phyloP scores from a whole-genome alignment of 2,113 vertebrate species.

The cat (Felis catus) region DNA sequence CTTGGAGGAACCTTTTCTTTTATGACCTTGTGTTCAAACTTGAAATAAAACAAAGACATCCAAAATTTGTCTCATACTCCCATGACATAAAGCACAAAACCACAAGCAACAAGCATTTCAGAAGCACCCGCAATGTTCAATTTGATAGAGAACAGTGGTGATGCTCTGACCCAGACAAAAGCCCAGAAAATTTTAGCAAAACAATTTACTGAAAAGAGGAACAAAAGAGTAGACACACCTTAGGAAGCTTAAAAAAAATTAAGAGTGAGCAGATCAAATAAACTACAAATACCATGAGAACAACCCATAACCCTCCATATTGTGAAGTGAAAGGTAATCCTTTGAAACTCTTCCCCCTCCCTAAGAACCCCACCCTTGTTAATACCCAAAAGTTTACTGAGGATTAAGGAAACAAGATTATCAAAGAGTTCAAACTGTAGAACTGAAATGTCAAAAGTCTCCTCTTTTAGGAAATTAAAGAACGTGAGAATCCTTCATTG shows the following conservation, averaged over 20 bases:
- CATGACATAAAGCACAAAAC: conserved; percentile 46
- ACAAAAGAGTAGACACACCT: conserved; percentile 6
- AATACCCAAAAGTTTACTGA: not conserved
- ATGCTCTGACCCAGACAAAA: conserved; percentile 28
- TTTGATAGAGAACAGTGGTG: not conserved
- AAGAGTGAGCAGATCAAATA: not conserved
- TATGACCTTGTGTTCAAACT: conserved; percentile 92
- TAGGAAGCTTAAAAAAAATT: not conserved
- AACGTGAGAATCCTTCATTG: not conserved
- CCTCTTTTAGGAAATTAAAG: not conserved
- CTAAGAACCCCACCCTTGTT: not conserved
- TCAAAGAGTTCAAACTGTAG: not conserved
- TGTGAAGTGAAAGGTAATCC: not conserved
- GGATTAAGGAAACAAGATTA: not conserved
- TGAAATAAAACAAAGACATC: conserved; percentile 75
- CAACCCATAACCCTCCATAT: not conserved
- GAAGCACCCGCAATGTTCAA: conserved; percentile 7
- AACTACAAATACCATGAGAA: not conserved
- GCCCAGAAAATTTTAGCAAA: conserved; percentile 35
- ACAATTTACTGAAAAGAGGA: conserved; percentile 42
- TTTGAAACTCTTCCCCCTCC: not conserved
- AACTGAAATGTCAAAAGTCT: not conserved
- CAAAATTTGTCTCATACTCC: conserved; percentile 60
- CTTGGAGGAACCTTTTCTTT: conserved; percentile 85
- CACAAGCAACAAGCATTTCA: not conserved